Evolutionary conservation across 1,140 invertebrate genomes (phyloP).

Genomic region (Drosophila subobscura): DNA sequence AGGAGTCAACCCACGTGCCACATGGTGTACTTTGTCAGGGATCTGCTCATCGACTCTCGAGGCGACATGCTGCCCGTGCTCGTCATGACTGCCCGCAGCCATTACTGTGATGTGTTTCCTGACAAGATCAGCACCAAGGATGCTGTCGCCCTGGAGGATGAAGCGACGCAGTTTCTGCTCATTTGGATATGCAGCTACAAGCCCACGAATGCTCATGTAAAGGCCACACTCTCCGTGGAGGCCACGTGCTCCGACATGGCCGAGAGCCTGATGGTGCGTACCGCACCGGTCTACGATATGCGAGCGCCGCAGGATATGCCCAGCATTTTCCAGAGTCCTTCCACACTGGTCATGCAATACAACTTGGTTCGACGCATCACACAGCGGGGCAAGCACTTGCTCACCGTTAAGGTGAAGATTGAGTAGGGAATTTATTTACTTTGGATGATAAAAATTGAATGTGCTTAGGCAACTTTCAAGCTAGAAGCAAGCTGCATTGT

Average conservation of each 20-base stretch:
- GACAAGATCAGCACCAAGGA: too few relatives aligned
- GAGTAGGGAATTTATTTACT: slow-evolving; percentile 12
- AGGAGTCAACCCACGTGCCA: slow-evolving; percentile 55
- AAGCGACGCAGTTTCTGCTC: slow-evolving; percentile 27
- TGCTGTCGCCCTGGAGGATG: fast-evolving
- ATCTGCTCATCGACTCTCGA: slow-evolving; percentile 46
- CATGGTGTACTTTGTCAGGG: slow-evolving; percentile 56
- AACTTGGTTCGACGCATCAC: slow-evolving; percentile 35
- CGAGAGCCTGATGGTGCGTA: slow-evolving; percentile 31
- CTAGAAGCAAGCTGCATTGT: too few relatives aligned
- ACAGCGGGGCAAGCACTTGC: slow-evolving; percentile 35
- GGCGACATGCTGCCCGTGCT: slow-evolving; percentile 57
- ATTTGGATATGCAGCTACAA: slow-evolving; percentile 60
- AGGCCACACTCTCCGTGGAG: slow-evolving; percentile 55
- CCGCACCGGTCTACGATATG: slow-evolving; percentile 58
- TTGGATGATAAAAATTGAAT: too few relatives aligned
- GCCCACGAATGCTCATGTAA: slow-evolving; percentile 21
- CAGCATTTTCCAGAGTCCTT: slow-evolving; percentile 38
- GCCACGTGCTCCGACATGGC: slow-evolving; percentile 18
- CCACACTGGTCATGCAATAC: slow-evolving; percentile 39
- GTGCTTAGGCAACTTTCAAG: too few relatives aligned
- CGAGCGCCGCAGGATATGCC: slow-evolving; percentile 18
- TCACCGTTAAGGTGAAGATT: slow-evolving; percentile 57
- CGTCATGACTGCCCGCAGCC: slow-evolving; percentile 59
- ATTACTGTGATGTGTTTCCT: background rate